Conservation (phyloP, 2,797 vertebrate genomes). For the Aldrovandia affinis region DNA sequence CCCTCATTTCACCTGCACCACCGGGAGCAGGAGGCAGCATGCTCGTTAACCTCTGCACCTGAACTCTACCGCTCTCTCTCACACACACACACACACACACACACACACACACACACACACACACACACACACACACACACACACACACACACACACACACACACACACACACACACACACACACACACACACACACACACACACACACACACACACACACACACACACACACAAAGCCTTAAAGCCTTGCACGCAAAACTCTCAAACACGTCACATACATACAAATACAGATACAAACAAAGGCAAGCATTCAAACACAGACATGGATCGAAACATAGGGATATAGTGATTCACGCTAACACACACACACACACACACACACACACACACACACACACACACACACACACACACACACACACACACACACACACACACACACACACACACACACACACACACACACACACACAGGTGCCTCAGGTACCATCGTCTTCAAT, state of each 20-base stretch:
- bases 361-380: constrained; percentile 23
- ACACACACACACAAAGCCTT: too few relatives aligned
- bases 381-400: background rate
- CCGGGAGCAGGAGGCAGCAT: constrained; percentile 49
- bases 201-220: background rate
- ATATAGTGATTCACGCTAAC: too few relatives aligned
- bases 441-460: background rate
- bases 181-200: background rate
- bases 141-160: constrained; percentile 3
- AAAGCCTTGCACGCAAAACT: too few relatives aligned
- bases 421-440: background rate
- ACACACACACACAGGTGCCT: constrained; percentile 53
- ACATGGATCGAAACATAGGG: background rate
- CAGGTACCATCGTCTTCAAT: constrained; percentile 63
- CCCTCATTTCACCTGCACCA: constrained; percentile 57
- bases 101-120: constrained; percentile 8
- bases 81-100: background rate
- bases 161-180: constrained; percentile 12
- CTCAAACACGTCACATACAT: too few relatives aligned
- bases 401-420: background rate
- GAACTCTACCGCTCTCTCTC: constrained; percentile 57
- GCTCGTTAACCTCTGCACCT: constrained; percentile 70
- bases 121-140: background rate
- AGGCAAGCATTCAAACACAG: too few relatives aligned
- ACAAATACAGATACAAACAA: too few relatives aligned